Evolutionary conservation across 2,888 invertebrate genomes (phyloP).

Genomic region (Branchinecta sandiegonensis): DNA sequence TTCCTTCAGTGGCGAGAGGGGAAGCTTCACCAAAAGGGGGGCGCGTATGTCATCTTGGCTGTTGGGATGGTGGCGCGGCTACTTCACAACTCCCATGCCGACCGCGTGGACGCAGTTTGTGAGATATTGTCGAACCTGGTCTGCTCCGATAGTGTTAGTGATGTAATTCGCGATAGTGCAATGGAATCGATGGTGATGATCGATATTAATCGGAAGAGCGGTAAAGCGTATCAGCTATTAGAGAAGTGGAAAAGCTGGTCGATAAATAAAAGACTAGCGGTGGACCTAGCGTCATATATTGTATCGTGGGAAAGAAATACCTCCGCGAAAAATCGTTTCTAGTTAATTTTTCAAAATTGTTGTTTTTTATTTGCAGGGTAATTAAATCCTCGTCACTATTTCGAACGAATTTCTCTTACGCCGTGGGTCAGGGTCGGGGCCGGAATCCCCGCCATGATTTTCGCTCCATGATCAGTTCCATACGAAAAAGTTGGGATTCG

Average conservation of each 20-base stretch:
- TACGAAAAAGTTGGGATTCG: too few relatives aligned
- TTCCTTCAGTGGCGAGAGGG: not conserved
- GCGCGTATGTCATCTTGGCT: not conserved
- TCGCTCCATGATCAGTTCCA: too few relatives aligned
- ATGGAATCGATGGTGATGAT: not conserved
- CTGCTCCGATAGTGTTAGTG: not conserved
- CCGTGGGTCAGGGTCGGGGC: too few relatives aligned
- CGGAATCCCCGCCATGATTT: too few relatives aligned
- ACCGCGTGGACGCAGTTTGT: not conserved
- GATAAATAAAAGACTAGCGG: not conserved
- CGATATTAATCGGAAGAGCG: not conserved
- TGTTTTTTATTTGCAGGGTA: too few relatives aligned
- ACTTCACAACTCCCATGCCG: not conserved
- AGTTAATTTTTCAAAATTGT: too few relatives aligned
- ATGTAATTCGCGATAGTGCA: not conserved
- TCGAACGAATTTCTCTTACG: too few relatives aligned
- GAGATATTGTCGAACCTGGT: not conserved
- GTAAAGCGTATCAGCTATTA: not conserved
- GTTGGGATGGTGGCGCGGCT: slow-evolving; percentile 4
- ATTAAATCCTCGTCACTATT: too few relatives aligned
- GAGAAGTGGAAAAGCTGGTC: not conserved
- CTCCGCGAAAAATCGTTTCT: too few relatives aligned
- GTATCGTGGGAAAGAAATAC: too few relatives aligned
- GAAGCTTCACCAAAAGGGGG: not conserved
- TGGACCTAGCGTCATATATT: too few relatives aligned